phyloP scores from a whole-genome alignment of 1,140 invertebrate species.

The Theocolax elegans region DNA sequence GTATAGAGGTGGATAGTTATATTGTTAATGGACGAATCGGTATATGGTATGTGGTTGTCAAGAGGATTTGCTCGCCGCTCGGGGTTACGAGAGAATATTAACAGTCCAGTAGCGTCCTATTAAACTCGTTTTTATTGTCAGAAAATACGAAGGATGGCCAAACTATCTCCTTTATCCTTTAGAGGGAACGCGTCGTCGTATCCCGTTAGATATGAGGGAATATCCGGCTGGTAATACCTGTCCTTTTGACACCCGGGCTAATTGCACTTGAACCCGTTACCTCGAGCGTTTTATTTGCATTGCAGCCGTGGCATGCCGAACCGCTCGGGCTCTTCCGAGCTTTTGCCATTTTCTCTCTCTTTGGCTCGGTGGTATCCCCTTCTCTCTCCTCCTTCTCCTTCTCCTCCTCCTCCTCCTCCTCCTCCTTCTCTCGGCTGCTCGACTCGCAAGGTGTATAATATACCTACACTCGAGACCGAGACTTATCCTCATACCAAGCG shows the following conservation, averaged over 20 bases:
- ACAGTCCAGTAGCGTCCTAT: too few relatives aligned
- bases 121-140: conserved; percentile 38
- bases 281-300: conserved; percentile 44
- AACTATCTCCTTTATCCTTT: neutral
- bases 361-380: neutral
- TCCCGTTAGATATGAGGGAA: conserved; percentile 51
- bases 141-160: neutral
- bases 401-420: neutral
- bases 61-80: too few relatives aligned
- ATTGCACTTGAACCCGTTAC: conserved; percentile 47
- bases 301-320: conserved; percentile 4
- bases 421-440: neutral
- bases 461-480: conserved; percentile 5
- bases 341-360: neutral
- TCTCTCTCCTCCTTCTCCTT: neutral
- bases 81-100: too few relatives aligned
- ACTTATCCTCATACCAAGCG: conserved; percentile 13
- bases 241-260: conserved; percentile 56
- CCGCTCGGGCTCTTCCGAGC: neutral
- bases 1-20: too few relatives aligned
- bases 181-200: conserved; percentile 21
- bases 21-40: too few relatives aligned
- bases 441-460: conserved; percentile 20
- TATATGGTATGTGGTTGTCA: too few relatives aligned
- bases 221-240: conserved; percentile 45